Evolutionary conservation across 2,888 invertebrate species (phyloP).

Genomic region (Hymenopus coronatus): DNA sequence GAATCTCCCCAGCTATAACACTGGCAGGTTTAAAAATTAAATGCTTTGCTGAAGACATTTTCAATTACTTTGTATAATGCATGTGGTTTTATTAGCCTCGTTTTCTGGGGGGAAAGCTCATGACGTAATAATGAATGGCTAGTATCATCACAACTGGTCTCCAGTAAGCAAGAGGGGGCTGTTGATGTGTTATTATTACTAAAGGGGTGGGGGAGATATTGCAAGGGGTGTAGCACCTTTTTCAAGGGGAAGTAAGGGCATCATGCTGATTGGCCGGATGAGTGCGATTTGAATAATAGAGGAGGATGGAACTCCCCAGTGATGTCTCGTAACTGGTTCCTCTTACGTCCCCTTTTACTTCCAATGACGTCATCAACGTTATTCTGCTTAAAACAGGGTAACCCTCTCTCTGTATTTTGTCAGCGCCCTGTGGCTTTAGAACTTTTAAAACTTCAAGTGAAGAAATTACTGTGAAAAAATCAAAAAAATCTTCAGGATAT

Average conservation of each 20-base stretch:
- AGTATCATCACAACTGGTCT: background rate
- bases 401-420: background rate
- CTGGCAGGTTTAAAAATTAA: background rate
- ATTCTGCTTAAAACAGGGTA: background rate
- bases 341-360: background rate
- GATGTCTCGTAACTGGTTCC: background rate
- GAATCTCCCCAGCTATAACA: background rate
- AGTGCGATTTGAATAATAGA: background rate
- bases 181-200: background rate
- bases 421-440: background rate
- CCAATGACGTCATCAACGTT: background rate
- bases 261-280: background rate
- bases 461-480: background rate
- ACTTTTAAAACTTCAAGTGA: background rate
- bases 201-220: background rate
- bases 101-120: background rate
- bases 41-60: constrained; percentile 2
- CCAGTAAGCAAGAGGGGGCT: background rate
- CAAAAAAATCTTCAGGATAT: too few species aligned
- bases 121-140: background rate
- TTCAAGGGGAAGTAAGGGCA: background rate
- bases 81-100: background rate
- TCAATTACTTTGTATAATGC: background rate
- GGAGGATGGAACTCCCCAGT: background rate
- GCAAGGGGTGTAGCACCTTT: background rate